Percentiles rank a stretch among this genome's conserved stretches.
phyloP scores from a whole-genome alignment of 2,888 invertebrate species.

The Epiblema foenella region DNA sequence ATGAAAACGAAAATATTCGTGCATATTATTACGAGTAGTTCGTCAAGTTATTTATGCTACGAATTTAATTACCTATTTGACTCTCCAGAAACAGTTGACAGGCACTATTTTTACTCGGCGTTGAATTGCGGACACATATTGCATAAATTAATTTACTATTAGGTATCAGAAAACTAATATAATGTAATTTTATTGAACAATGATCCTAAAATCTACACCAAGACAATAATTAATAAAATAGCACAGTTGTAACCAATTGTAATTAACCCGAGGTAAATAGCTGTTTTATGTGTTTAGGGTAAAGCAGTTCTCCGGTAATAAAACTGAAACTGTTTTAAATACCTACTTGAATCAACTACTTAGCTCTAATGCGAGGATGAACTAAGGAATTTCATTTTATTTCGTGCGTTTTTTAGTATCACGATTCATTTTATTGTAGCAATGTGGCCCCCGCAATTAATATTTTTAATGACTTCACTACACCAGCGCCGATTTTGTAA shows the following conservation, averaged over 20 bases:
- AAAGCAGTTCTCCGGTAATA: conserved; percentile 14
- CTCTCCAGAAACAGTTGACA: too few relatives aligned
- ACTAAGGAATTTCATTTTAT: neutral
- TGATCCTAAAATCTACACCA: too few relatives aligned
- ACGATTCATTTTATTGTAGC: neutral
- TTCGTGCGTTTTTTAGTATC: neutral
- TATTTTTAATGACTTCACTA: neutral
- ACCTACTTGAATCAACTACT: conserved; percentile 17
- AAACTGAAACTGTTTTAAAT: conserved; percentile 32
- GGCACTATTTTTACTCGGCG: too few relatives aligned
- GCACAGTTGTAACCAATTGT: neutral
- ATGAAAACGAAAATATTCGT: too few relatives aligned
- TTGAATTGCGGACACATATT: too few relatives aligned
- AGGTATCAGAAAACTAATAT: too few relatives aligned
- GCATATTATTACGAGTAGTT: too few relatives aligned
- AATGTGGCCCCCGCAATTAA: neutral
- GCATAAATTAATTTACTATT: too few relatives aligned
- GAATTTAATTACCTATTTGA: too few relatives aligned
- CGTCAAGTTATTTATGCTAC: too few relatives aligned
- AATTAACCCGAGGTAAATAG: conserved; percentile 17
- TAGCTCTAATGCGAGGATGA: conserved; percentile 6
- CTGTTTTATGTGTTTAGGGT: conserved; percentile 17
- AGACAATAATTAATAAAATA: too few relatives aligned
- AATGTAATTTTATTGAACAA: too few relatives aligned
- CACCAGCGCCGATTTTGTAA: neutral